phyloP scores from a whole-genome alignment of 2,888 invertebrate genomes.

The Stenichneumon culpator region DNA sequence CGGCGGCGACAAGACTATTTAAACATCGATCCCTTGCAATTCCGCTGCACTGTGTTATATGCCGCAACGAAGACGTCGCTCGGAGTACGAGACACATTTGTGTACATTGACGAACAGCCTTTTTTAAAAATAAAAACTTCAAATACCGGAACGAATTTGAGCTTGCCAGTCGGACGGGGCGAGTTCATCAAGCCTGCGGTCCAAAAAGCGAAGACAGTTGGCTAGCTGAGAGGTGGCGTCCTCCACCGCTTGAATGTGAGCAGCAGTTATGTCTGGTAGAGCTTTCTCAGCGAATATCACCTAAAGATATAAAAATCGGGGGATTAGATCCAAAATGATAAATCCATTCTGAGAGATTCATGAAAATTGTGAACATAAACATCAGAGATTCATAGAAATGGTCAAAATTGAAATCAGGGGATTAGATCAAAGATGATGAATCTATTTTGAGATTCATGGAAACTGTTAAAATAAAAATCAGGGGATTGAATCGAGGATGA shows the following conservation, averaged over 20 bases:
- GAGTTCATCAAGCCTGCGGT: constrained; percentile 85
- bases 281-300: constrained; percentile 81
- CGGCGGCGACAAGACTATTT: neutral
- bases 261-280: constrained; percentile 84
- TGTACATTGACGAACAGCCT: constrained; percentile 7
- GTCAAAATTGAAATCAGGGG: neutral
- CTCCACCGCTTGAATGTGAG: constrained; percentile 85
- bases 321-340: no score
- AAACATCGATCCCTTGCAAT: neutral
- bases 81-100: neutral
- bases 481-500: neutral
- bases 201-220: constrained; percentile 85
- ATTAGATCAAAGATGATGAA: neutral
- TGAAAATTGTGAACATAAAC: no score
- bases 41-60: neutral
- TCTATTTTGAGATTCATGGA: neutral
- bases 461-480: neutral
- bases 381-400: no score
- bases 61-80: neutral
- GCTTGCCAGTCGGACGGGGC: constrained; percentile 85
- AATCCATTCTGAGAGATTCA: no score
- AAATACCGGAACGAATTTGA: constrained; percentile 75
- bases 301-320: constrained; percentile 58
- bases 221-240: constrained; percentile 84
- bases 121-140: constrained; percentile 22